Base-by-base conservation (phyloP, 53 echinoderm and acorn worm species). In the Pentamera pediparva region DNA sequence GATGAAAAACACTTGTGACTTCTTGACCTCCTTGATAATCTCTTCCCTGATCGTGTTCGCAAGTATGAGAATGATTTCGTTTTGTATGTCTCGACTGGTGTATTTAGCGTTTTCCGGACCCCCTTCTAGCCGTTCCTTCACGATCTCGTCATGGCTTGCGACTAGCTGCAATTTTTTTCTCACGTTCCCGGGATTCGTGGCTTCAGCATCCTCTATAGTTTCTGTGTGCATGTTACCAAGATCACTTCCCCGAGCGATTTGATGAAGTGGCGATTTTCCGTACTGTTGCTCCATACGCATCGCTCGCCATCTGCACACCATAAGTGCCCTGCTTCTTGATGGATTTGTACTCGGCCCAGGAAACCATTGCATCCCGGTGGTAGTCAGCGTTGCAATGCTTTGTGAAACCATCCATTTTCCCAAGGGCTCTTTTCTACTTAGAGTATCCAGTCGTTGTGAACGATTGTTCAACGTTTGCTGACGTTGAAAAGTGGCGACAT, bases 31-130 rank as follows among this genome's bases (percentile, higher is more conserved):
- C 37, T 63, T 26, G 6, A 77, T 61, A 48, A 77, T 77, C 19
- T 77, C 62, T 77, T 29, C 43, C 36, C 78, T 40, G 50, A 77
- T 64, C 31, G 64, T 77, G 18, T 77, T 26, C 10, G 77, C 77
- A 27, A 77, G 36, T 22, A 6, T 48, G 30, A 24, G n/a, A 18
- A 77, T 61, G 2, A 62, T 62, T 63, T 77, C 77, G 31, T 76
- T 76, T 62, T 62, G 76, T 41, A 77, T 62, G 19, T 61, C 47
- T 35, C 62, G 61, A 35, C 62, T 59, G 9, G 59, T 59, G 17
- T 59, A 59, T 59, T 22, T 61, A 8, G 62, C 62, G 36, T 61
- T 61, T 61, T 61, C 36, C 62, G 36, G 35, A 32, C 62, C 62
- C 35, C 33, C 35, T 34, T 61, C 62, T 34, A 61, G 36, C 35